These are phyloP conservation scores for Scotopteryx bipunctaria DNA, from an alignment of 2,888 invertebrate genomes.

Conservation along the genomic window DNA sequence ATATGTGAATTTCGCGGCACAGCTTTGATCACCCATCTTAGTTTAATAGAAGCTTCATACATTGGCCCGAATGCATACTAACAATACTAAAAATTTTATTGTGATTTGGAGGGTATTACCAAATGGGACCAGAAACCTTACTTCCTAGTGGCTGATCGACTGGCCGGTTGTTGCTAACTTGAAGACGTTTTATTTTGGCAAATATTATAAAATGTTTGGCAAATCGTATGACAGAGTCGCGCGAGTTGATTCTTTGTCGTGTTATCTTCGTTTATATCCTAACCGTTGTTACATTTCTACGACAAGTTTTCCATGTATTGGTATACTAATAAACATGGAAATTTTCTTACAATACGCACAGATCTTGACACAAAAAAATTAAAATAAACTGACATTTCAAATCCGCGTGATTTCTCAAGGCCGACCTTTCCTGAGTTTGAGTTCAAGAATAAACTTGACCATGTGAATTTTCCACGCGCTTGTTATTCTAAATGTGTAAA, in stretches of 20 bases:
- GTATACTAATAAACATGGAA: background rate
- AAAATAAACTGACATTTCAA: background rate
- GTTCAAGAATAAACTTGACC: background rate
- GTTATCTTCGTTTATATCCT: slow-evolving; percentile 43
- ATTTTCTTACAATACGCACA: background rate
- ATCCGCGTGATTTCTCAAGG: background rate
- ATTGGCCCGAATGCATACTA: slow-evolving; percentile 66
- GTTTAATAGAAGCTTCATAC: slow-evolving; percentile 35
- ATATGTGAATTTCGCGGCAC: no score
- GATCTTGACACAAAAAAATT: slow-evolving; percentile 8
- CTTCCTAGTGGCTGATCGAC: slow-evolving; percentile 77
- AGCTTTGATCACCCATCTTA: no score
- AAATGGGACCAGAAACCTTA: slow-evolving; percentile 77
- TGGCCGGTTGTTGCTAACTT: slow-evolving; percentile 76
- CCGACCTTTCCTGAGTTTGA: slow-evolving; percentile 1
- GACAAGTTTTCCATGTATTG: background rate
- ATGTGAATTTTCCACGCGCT: slow-evolving; percentile 5
- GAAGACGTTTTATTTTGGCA: slow-evolving; percentile 63
- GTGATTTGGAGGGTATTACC: slow-evolving; percentile 75
- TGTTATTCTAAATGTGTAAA: background rate
- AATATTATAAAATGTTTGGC: slow-evolving; percentile 65
- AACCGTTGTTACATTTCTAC: slow-evolving; percentile 39
- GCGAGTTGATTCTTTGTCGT: slow-evolving; percentile 43
- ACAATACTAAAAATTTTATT: slow-evolving; percentile 72
- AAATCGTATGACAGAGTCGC: slow-evolving; percentile 56